Evolutionary conservation across 2,888 invertebrate species (phyloP).

Genomic region (Noctua fimbriata): DNA sequence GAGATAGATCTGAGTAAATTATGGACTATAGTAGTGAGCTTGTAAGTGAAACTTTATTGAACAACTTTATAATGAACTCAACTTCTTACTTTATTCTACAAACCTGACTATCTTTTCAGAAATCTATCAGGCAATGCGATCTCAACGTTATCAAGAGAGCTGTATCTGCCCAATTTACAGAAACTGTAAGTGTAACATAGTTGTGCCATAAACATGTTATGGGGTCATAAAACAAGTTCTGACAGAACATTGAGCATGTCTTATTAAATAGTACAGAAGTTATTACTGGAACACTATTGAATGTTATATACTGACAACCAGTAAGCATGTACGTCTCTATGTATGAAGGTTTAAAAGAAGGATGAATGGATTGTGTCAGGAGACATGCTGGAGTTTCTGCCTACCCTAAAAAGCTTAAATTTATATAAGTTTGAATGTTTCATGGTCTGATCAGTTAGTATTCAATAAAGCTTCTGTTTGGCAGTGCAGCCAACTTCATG

Average conservation of each 20-base stretch:
- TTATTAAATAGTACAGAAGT: slow-evolving; percentile 16
- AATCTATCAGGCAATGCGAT: slow-evolving; percentile 92
- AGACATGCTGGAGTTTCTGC: background rate
- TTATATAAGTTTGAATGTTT: background rate
- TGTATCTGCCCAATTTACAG: slow-evolving; percentile 92
- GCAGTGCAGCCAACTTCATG: slow-evolving; percentile 48
- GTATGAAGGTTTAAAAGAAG: background rate
- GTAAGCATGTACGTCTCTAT: background rate
- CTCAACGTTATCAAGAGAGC: slow-evolving; percentile 90
- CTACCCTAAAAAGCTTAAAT: background rate
- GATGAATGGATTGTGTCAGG: background rate
- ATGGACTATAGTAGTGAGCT: slow-evolving; percentile 91
- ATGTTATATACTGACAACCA: background rate
- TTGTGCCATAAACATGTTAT: slow-evolving; percentile 26
- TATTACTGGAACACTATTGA: slow-evolving; percentile 18
- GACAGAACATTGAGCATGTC: background rate
- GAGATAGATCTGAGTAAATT: slow-evolving; percentile 91
- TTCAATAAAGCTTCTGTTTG: slow-evolving; percentile 44
- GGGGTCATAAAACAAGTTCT: slow-evolving; percentile 19
- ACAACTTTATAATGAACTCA: background rate
- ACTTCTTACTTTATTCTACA: background rate
- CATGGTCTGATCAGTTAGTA: slow-evolving; percentile 22
- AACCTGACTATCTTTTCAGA: slow-evolving; percentile 83
- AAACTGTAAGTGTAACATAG: slow-evolving; percentile 91
- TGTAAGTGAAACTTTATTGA: slow-evolving; percentile 88